Base-by-base conservation (phyloP, 2,113 vertebrate genomes). In the Xiphophorus maculatus region DNA sequence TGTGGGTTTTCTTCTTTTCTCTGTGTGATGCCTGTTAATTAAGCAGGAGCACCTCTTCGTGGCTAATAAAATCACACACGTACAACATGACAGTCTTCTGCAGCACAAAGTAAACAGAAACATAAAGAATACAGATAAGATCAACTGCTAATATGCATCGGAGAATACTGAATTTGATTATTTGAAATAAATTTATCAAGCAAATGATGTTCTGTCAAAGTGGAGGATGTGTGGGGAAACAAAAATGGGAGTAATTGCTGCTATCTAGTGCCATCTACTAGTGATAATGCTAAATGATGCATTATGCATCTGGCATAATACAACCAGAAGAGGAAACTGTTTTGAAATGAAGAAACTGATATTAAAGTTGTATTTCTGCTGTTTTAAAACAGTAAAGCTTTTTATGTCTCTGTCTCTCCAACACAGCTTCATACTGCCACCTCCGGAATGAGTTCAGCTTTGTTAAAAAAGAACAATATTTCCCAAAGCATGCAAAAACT, bases 41-140 rank as follows among this genome's bases (percentile, higher is more conserved):
- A 72, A 77, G 48, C 72, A 69, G 22, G 63, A 80, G 63, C 76
- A 48, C 77, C 79, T 81, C 73, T 84, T 35, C 60, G 73, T 81
- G 90, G 71, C 29, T 64, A 3, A 2, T 0, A n/a, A 14, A 8
- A 17, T 63, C 12, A 74, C 35, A 27, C 27, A 51, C 80, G 86
- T 51, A 32, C 58, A 51, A 78, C 5, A 54, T 17, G 65, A 65
- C 11, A 68, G 13, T 28, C 28, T 79, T 40, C 29, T 63, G 63
- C 44, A 27, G 48, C 48, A 58, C 63, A 74, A 8, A 14, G n/a
- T 48, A 11, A 15, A 58, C n/a, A 64, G 11, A 63, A 19, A 28
- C 27, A 60, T 42, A 64, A 54, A 69, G 1, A 12, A 1, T 28
- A 71, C 22, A 35, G 67, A 28, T 32, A 22, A 69, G 40, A 63